These are phyloP conservation scores for Rhynchonycteris naso DNA, from an alignment of 2,797 vertebrate genomes.

Conservation along the genomic window DNA sequence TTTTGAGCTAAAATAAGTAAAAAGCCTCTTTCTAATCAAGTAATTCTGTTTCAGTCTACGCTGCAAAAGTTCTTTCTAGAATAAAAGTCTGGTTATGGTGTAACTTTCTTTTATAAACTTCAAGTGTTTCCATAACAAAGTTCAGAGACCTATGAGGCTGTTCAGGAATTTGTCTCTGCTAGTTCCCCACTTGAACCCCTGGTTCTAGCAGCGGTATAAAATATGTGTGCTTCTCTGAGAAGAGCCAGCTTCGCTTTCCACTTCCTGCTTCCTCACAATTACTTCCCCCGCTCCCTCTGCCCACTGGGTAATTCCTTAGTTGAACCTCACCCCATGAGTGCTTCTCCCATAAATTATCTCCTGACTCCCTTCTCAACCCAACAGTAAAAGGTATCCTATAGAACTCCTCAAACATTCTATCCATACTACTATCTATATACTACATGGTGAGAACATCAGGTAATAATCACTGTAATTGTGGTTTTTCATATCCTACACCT, in stretches of 20 bases:
- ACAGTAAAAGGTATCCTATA: neutral
- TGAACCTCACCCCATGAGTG: neutral
- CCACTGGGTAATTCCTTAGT: neutral
- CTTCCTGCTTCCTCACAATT: slow-evolving; percentile 10
- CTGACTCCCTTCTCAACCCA: neutral
- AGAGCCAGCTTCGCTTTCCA: neutral
- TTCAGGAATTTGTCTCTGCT: neutral
- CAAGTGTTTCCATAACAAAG: slow-evolving; percentile 12
- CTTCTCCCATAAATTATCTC: neutral
- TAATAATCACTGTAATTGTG: neutral
- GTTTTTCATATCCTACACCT: neutral
- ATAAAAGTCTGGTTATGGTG: neutral
- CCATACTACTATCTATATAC: neutral
- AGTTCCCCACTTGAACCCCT: neutral
- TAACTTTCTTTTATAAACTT: neutral
- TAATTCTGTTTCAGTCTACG: neutral
- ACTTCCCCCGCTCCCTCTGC: too few relatives aligned
- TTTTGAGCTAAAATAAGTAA: neutral
- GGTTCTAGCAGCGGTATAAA: neutral
- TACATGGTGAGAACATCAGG: neutral
- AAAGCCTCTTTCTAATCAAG: slow-evolving; percentile 6
- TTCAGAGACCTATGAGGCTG: neutral
- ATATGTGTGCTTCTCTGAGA: neutral
- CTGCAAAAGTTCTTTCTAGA: neutral
- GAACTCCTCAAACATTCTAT: neutral